Conservation (phyloP, 2,888 invertebrate species). For the Electrophaes corylata region DNA sequence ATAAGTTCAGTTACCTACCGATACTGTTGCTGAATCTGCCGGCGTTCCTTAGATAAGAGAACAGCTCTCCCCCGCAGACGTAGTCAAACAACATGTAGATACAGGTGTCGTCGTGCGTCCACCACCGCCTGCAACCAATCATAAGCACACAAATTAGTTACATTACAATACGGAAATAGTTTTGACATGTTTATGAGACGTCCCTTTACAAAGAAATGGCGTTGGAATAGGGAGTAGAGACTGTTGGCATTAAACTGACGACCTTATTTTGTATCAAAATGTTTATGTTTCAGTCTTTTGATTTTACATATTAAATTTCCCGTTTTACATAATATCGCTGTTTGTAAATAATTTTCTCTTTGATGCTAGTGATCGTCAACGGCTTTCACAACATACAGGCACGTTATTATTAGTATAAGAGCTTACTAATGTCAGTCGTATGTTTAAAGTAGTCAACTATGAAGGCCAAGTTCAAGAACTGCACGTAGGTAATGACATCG, state of each 20-base stretch:
- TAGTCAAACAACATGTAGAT: conserved; percentile 99
- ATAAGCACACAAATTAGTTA: conserved; percentile 26
- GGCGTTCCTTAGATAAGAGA: conserved; percentile 96
- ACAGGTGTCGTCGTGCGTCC: conserved; percentile 94
- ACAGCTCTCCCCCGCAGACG: conserved; percentile 98
- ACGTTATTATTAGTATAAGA: conserved; percentile 18
- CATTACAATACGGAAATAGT: conserved; percentile 20
- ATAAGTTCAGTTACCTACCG: conserved; percentile 69
- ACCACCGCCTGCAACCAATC: conserved; percentile 90
- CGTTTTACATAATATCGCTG: conserved; percentile 8
- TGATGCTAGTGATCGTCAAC: conserved; percentile 20
- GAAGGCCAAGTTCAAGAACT: conserved; percentile 42
- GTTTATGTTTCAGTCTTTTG: conserved; percentile 15
- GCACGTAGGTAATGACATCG: conserved; percentile 38
- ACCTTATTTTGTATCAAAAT: conserved; percentile 17
- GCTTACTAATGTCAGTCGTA: conserved; percentile 10
- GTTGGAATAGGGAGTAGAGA: background rate
- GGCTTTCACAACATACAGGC: conserved; percentile 21
- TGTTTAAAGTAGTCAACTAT: conserved; percentile 28
- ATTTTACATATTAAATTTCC: conserved; percentile 12
- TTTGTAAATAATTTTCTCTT: conserved; percentile 21
- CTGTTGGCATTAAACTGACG: conserved; percentile 10
- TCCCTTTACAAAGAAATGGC: conserved; percentile 4
- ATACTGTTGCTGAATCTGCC: conserved; percentile 94
- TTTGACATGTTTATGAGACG: conserved; percentile 19